Conservation (phyloP, 37 sponge, comb jelly and placozoan species). For the Corticium candelabrum region DNA sequence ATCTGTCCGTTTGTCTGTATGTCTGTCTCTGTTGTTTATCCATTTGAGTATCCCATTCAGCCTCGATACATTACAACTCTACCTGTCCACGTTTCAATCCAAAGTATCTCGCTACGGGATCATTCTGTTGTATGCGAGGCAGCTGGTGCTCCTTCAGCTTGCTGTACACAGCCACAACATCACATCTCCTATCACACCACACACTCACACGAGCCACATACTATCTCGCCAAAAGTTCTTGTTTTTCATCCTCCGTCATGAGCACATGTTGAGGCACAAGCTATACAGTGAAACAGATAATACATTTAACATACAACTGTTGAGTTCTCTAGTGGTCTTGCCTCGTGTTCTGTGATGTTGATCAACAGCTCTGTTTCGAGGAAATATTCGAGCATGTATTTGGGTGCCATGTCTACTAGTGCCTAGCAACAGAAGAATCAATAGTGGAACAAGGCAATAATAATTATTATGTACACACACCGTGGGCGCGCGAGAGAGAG, state of each 20-base stretch:
- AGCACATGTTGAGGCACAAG: conserved; percentile 92
- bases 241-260: conserved; percentile 95
- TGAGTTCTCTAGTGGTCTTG: not conserved
- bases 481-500: too few relatives aligned
- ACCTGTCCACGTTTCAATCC: conserved; percentile 96
- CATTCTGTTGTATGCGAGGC: conserved; percentile 88
- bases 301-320: not conserved
- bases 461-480: too few relatives aligned
- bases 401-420: conserved; percentile 90
- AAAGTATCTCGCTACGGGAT: conserved; percentile 95
- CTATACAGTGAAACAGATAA: conserved; percentile 10
- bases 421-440: too few relatives aligned
- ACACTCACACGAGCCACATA: not conserved
- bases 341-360: conserved; percentile 92
- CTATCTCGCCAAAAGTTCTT: conserved; percentile 84
- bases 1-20: too few relatives aligned
- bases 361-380: conserved; percentile 97
- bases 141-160: conserved; percentile 94
- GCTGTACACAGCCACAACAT: conserved; percentile 11
- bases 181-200: not conserved
- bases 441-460: too few relatives aligned
- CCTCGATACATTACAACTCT: not conserved
- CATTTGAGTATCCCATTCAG: too few relatives aligned
- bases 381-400: conserved; percentile 90
- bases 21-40: too few relatives aligned